Conservation (phyloP, 2,888 invertebrate genomes). For the Aproaerema taeniolella region DNA sequence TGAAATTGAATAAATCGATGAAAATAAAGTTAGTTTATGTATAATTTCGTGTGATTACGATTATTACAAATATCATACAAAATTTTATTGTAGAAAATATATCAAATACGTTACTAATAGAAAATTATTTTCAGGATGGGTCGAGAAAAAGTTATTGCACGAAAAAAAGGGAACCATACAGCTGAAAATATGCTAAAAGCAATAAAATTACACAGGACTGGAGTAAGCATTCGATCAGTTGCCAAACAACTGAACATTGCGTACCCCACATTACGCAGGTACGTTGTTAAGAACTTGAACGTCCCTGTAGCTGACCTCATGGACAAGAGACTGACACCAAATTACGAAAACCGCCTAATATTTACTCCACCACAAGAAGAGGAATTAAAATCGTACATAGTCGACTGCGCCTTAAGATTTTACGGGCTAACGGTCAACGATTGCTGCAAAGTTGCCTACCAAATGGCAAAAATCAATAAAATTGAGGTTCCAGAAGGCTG, state of each 20-base stretch:
- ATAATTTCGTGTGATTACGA: too few species aligned
- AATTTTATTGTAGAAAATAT: too few species aligned
- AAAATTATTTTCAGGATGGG: too few species aligned
- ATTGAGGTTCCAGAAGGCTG: not conserved
- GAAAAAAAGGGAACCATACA: not conserved
- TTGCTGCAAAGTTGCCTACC: constrained; percentile 1
- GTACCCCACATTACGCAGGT: not conserved
- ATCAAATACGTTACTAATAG: too few species aligned
- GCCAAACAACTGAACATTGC: not conserved
- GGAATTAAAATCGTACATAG: not conserved
- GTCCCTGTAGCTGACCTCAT: not conserved
- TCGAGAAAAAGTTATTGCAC: too few species aligned
- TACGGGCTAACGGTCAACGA: constrained; percentile 3
- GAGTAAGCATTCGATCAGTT: not conserved
- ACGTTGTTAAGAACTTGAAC: not conserved
- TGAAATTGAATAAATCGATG: too few species aligned
- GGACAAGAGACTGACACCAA: not conserved
- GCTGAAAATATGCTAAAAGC: not conserved
- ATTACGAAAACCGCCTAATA: not conserved
- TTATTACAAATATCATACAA: too few species aligned
- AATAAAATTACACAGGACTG: not conserved
- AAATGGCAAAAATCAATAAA: constrained; percentile 3
- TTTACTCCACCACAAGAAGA: not conserved
- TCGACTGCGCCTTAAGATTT: not conserved
- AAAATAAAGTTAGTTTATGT: too few species aligned